Evolutionary conservation across 53 echinoderm and acorn worm genomes (phyloP), one percentile per base, ranked within the genome.

Genomic region (Paelopatides confundens): DNA sequence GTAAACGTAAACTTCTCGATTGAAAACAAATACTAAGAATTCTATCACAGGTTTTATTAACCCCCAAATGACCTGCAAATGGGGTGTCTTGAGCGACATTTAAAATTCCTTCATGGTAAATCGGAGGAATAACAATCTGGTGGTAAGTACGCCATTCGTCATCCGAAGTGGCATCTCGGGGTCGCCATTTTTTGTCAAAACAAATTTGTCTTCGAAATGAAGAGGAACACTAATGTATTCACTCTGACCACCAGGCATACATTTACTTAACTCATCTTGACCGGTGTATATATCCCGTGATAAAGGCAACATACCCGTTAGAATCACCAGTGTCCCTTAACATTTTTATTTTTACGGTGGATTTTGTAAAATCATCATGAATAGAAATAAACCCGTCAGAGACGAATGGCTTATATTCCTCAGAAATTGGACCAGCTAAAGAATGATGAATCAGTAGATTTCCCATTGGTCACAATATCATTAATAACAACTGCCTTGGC

Each of bases 321-420:
- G 3, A 13, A 38, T n/a, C 31, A 31, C 35, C 62, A 11, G 82
- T 82, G 63, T 82, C 82, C 38, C 82, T 32, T 36, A 82, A 24
- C 30, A 82, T 82, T 35, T 33, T 82, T 3, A 62, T 62, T 33
- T n/a, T 54, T 5, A n/a, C 23, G 5, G 54, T 17, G 21, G 54
- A 54, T n/a, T 54, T 17, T 14, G 54, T 54, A 18, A 18, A 17
- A 54, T 54, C 40, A 40, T 0, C 40, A 1, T 5, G 5, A 7
- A 30, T 31, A 31, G 66, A 66, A 29, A 66, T 30, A 30, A 26
- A 17, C 14, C 29, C 66, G 5, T 66, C 32, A 13, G 66, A 66
- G 1, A 31, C 66, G 3, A 66, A 66, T 5, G 66, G 66, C 14
- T 13, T 29, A 34, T 66, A 31, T 34, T 66, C 23, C 66, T 71